These are phyloP conservation scores for Anisognathus igniventris DNA, from an alignment of 2,797 vertebrate genomes.

Conservation along the genomic window DNA sequence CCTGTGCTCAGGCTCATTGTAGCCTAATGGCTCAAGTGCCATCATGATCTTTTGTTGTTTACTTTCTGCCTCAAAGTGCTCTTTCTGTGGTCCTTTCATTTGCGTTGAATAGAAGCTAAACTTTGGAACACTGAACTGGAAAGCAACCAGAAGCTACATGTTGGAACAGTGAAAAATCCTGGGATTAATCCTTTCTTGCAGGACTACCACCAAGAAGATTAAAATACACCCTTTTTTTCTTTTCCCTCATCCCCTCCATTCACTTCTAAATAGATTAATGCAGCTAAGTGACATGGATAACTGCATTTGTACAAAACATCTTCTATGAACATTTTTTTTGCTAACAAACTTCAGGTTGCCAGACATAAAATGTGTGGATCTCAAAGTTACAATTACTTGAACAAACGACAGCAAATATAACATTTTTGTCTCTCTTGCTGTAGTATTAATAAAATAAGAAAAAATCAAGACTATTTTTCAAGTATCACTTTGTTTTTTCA, in stretches of 20 bases:
- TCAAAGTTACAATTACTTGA: not conserved
- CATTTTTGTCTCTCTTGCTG: not conserved
- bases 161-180: not conserved
- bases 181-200: not conserved
- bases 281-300: not conserved
- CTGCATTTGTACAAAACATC: not conserved
- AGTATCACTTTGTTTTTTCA: not conserved
- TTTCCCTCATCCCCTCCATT: fast-evolving
- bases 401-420: not conserved
- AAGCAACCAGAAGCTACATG: not conserved
- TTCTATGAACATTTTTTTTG: not conserved
- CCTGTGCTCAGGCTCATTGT: not conserved
- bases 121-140: not conserved
- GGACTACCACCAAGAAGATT: not conserved
- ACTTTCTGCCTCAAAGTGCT: not conserved
- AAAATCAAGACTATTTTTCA: not conserved
- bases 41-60: not conserved
- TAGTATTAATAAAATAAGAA: not conserved
- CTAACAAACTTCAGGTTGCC: not conserved
- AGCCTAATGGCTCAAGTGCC: not conserved
- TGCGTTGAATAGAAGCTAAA: not conserved
- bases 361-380: not conserved
- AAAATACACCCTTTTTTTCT: not conserved
- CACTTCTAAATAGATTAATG: not conserved
- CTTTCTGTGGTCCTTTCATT: not conserved